Evolutionary conservation across 2,797 vertebrate species (phyloP), one percentile per base, ranked within the genome.

Genomic region (Diplodus puntazzo): DNA sequence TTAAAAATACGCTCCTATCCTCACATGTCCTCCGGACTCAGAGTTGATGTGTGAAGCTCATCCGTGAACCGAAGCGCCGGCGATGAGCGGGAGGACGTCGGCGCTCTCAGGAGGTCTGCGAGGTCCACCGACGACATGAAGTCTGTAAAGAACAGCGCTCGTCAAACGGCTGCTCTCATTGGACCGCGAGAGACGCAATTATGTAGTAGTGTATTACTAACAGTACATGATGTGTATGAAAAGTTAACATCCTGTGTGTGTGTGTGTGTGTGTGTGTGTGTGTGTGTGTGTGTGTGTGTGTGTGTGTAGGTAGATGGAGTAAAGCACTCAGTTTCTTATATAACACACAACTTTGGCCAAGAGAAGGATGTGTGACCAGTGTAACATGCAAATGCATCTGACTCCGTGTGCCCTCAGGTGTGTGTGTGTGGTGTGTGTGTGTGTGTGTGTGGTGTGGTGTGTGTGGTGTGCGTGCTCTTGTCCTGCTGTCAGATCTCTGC

Each of bases 331-430:
- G 66, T 67, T 62, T 75, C 83, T 90, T 90, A 92, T 85, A 85
- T 92, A 92, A 91, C 76, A 55, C 76, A 59, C 46, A 79, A 68
- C 84, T 87, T 78, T 81, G 80, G 78, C 86, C 58, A 54, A 73
- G 70, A 85, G 85, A 77, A 68, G 58, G 60, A 68, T 84, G 81
- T 88, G 86, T 87, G 86, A 86, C 86, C 67, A 78, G 65, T 73
- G 78, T 75, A 74, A 84, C 77, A 86, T 88, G 69, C 82, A 89
- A 79, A 90, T 90, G 80, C 89, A 87, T 92, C 87, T 86, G 88
- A 80, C 81, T 80, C 69, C 52, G 68, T 43, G 78, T 85, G 81
- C 74, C 85, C 80, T 48, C 68, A 85, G 70, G 72, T 87, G 86
- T 84, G 81, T 76, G 81, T 73, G 77, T 67, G 61, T 80, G 73